A percentile compares a stretch with the other conserved stretches of the same genome.
Evolutionary conservation across 1,140 invertebrate genomes (phyloP).

Genomic region (Drosophila sucinea): DNA sequence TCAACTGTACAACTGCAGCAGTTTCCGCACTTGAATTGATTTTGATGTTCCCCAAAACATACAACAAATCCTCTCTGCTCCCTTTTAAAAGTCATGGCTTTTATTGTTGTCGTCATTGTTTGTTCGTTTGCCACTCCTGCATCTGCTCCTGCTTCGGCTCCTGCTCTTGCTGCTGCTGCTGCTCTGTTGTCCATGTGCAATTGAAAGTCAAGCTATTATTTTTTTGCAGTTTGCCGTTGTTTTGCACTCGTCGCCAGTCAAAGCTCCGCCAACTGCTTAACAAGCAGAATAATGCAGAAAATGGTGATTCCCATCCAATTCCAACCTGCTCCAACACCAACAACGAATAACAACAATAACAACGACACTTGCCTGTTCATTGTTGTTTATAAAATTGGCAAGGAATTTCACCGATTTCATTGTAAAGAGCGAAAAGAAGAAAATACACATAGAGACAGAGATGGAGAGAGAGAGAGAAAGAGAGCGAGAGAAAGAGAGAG

Average conservation of each 20-base stretch:
- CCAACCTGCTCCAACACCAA: constrained; percentile 26
- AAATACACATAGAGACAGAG: background rate
- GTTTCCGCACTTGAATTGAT: constrained; percentile 77
- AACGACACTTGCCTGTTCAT: constrained; percentile 60
- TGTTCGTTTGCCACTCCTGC: constrained; percentile 51
- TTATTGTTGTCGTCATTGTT: constrained; percentile 64
- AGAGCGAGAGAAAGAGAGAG: background rate
- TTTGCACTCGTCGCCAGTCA: constrained; percentile 63
- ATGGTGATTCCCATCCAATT: background rate
- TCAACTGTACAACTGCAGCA: constrained; percentile 77
- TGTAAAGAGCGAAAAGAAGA: constrained; percentile 22
- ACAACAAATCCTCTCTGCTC: background rate
- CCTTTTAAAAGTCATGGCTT: constrained; percentile 44
- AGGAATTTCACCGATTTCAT: constrained; percentile 61
- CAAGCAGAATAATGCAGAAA: constrained; percentile 72
- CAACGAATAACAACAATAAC: constrained; percentile 15
- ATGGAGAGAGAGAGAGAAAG: background rate
- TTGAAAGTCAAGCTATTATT: constrained; percentile 76
- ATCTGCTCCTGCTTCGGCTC: constrained; percentile 21
- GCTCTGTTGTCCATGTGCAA: constrained; percentile 58
- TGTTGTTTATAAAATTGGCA: constrained; percentile 66
- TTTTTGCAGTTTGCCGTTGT: constrained; percentile 49
- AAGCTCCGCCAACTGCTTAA: constrained; percentile 70
- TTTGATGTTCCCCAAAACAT: constrained; percentile 58
- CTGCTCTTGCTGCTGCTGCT: constrained; percentile 9